These are phyloP conservation scores for Lacerta viridis DNA, from an alignment of 2,797 vertebrate species.

Conservation along the genomic window DNA sequence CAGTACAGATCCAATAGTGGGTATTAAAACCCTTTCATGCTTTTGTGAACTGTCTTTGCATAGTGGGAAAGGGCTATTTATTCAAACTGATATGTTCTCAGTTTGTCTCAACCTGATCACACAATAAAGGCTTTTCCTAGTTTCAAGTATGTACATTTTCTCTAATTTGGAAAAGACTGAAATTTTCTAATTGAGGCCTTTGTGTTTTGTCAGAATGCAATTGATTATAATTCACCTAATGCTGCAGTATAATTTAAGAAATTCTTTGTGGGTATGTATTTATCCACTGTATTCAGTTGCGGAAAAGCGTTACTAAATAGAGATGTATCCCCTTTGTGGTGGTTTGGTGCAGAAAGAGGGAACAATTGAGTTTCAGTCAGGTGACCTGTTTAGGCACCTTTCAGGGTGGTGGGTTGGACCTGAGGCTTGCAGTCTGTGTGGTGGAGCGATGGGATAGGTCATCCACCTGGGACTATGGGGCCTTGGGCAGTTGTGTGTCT, in stretches of 20 bases:
- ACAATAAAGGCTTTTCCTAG: background rate
- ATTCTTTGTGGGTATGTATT: background rate
- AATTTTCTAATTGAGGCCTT: background rate
- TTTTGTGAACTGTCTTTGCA: constrained; percentile 23
- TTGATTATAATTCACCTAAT: background rate
- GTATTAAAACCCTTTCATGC: constrained; percentile 33
- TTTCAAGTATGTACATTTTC: constrained; percentile 6
- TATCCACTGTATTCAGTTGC: too few species aligned
- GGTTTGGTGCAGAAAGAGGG: too few species aligned
- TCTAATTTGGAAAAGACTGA: background rate
- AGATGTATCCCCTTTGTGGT: too few species aligned
- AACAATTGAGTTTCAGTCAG: too few species aligned
- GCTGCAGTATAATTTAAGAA: background rate
- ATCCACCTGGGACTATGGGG: too few species aligned
- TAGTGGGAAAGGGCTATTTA: background rate
- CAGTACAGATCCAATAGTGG: constrained; percentile 23
- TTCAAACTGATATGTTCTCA: background rate
- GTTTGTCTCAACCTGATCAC: background rate
- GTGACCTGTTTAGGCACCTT: too few species aligned
- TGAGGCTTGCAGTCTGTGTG: too few species aligned
- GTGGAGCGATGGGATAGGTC: too few species aligned
- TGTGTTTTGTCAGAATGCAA: constrained; percentile 1
- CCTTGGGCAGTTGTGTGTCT: too few species aligned
- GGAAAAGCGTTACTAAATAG: too few species aligned
- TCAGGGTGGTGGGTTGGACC: too few species aligned